Evolutionary conservation across 37 sponge, comb jelly and placozoan species (phyloP).

Genomic region (Bolinopsis microptera): DNA sequence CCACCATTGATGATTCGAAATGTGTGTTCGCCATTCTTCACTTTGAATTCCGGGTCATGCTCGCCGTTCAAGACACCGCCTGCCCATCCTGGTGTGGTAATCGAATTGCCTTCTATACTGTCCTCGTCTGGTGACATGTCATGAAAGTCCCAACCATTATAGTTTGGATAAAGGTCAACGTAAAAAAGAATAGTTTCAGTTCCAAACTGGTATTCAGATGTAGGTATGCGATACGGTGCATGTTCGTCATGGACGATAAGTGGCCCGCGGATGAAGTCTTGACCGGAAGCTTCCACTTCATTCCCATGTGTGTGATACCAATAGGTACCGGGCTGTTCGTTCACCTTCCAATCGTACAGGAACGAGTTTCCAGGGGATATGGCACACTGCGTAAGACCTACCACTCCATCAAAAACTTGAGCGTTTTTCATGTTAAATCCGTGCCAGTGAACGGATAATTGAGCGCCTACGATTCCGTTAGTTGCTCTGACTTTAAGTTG

Average conservation of each 20-base stretch:
- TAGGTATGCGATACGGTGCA: not conserved
- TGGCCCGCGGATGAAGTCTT: conserved; percentile 70
- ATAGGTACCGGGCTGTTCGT: conserved; percentile 67
- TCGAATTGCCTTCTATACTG: not conserved
- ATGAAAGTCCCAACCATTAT: not conserved
- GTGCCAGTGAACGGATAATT: too few species aligned
- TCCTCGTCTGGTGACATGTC: too few species aligned
- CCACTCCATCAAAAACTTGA: conserved; percentile 67
- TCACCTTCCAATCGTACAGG: conserved; percentile 70
- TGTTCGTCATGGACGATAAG: not conserved
- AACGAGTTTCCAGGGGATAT: conserved; percentile 71
- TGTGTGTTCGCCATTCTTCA: conserved; percentile 71
- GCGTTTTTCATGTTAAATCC: not conserved
- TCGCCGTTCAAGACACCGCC: conserved; percentile 74
- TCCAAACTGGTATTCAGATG: not conserved
- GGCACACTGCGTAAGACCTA: conserved; percentile 75
- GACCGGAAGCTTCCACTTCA: conserved; percentile 72
- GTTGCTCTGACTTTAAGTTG: not conserved
- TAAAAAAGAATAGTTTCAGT: conserved; percentile 69
- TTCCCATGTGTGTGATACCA: too few species aligned
- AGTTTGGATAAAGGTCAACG: conserved; percentile 65
- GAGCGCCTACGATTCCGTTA: not conserved
- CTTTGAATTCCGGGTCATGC: conserved; percentile 66
- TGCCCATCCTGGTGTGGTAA: not conserved
- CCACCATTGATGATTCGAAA: conserved; percentile 79